Conservation (phyloP, 2,797 vertebrate genomes). For the Mus minutoides region DNA sequence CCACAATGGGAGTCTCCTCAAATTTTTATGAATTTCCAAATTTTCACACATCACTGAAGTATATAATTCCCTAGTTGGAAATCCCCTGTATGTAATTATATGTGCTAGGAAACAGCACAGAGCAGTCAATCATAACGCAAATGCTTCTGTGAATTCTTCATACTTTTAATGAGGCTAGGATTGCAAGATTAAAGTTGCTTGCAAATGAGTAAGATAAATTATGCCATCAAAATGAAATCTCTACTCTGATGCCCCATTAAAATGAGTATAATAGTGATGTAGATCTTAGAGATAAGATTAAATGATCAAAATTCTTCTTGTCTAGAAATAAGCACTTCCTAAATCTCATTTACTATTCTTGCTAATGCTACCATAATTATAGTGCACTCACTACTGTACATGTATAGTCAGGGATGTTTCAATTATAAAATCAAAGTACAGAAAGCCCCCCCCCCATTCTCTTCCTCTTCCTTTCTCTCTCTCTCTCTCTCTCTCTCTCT, state of each 20-base stretch:
- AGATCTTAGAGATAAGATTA: not conserved
- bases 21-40: constrained; percentile 26
- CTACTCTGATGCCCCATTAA: not conserved
- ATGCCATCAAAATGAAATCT: constrained; percentile 10
- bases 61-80: not conserved
- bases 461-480: not conserved
- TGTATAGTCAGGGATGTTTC: not conserved
- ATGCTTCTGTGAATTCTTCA: not conserved
- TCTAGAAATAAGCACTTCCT: not conserved
- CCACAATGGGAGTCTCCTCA: not conserved
- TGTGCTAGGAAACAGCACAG: not conserved
- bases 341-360: not conserved
- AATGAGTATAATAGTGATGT: constrained; percentile 9
- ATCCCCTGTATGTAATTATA: not conserved
- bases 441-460: not conserved
- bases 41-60: not conserved
- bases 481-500: not conserved
- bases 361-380: not conserved
- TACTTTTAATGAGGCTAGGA: not conserved
- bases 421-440: not conserved
- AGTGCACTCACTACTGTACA: not conserved
- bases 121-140: not conserved
- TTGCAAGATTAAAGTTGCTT: constrained; percentile 33
- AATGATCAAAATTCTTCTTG: not conserved
- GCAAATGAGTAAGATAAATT: constrained; percentile 37